Base-by-base conservation (phyloP, 2,888 invertebrate species). In the Lycocerus yunnanus region DNA sequence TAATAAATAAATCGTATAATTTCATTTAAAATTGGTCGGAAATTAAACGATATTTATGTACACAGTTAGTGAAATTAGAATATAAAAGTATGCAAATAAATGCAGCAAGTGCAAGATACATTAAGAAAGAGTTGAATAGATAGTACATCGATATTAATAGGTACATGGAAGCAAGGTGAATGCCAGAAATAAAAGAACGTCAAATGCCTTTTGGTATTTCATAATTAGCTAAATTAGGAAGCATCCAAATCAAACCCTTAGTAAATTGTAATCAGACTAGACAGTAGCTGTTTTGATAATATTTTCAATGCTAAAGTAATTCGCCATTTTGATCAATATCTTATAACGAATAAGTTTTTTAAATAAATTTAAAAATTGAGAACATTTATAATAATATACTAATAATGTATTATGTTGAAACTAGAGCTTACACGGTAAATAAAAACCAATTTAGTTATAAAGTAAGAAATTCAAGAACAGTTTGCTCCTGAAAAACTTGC, bases 231-330 rank as follows among this genome's bases (percentile, higher is more conserved):
- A 84, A 84, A 81, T 86, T 85, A 86, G 86, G 87, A 86, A 86
- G 86, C 86, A 84, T 77, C 86, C 71, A 85, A 82, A 83, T 83
- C 84, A 85, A 86, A 83, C 85, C 84, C 78, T 79, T 76, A 85
- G 84, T 85, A 84, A 82, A 83, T 86, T 84, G 81, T 83, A 86
- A 85, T 79, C 77, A 81, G 85, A 82, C 86, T 85, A 83, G 24
- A 65, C 71, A 68, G 65, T 71, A 11, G 60, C 14, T 6, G 15
- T 58, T 27, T 15, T 43, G 14, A 68, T 68, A 63, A n/a, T 18
- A 63, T n/a, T 63, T 63, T 18, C 61, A 63, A 63, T n/a, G 1
- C 6, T 63, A 14, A 10, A 14, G 15, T 61, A 18, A 18, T 27
- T 13, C 13, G 13, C 5, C 13, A 27, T 24, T n/a, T n/a, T n/a